phyloP scores from a whole-genome alignment of 2,797 vertebrate genomes.

The Phataginus tricuspis region DNA sequence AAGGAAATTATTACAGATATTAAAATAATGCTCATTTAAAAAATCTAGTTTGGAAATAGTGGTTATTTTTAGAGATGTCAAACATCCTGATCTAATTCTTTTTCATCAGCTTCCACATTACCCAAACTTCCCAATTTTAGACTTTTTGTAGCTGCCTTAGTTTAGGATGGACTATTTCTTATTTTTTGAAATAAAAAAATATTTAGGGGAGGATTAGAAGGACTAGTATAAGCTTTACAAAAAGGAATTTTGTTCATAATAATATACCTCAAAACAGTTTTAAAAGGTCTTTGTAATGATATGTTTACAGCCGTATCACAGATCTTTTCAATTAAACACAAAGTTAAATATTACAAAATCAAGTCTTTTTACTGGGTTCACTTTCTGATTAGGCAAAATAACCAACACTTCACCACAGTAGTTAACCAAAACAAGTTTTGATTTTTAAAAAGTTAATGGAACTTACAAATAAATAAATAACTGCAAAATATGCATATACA shows the following conservation, averaged over 20 bases:
- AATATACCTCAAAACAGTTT: not conserved
- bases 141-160: not conserved
- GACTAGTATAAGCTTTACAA: not conserved
- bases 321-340: not conserved
- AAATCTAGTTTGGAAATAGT: not conserved
- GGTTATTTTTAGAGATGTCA: not conserved
- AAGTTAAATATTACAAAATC: constrained; percentile 28
- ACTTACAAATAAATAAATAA: not conserved
- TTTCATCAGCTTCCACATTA: not conserved
- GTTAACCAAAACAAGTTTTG: not conserved
- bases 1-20: not conserved
- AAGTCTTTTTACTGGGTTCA: not conserved
- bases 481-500: not conserved
- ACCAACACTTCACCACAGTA: not conserved
- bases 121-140: not conserved
- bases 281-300: not conserved
- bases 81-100: not conserved
- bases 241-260: not conserved
- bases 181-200: not conserved
- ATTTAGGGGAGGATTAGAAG: not conserved
- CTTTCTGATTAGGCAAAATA: constrained; percentile 10
- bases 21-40: not conserved
- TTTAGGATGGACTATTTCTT: not conserved
- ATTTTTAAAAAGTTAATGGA: not conserved
- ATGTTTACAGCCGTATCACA: not conserved